phyloP scores from a whole-genome alignment of 1,140 invertebrate genomes.

The Hylaeus volcanicus region DNA sequence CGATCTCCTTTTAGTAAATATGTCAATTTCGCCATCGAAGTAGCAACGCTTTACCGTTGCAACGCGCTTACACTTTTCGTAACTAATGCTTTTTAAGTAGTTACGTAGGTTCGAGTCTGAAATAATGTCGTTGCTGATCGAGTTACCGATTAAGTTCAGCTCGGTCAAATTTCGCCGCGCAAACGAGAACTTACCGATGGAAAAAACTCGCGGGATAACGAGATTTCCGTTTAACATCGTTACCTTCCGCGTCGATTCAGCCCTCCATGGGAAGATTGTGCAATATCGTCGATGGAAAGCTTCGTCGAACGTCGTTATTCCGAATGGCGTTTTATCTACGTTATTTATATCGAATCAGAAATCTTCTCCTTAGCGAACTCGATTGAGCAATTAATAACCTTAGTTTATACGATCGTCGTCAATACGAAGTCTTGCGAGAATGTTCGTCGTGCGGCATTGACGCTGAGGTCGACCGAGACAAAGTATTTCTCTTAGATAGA shows the following conservation, averaged over 20 bases:
- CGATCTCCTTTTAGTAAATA: too few relatives aligned
- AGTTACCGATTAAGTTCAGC: conserved; percentile 6
- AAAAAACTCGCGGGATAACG: conserved; percentile 2
- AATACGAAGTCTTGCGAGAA: neutral
- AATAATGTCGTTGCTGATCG: neutral
- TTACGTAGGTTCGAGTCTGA: too few relatives aligned
- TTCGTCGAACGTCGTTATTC: neutral
- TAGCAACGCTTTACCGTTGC: too few relatives aligned
- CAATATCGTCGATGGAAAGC: neutral
- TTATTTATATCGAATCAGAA: conserved; percentile 26
- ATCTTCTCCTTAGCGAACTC: neutral
- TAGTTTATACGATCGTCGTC: neutral
- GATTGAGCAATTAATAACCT: conserved; percentile 20
- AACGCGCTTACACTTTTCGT: too few relatives aligned
- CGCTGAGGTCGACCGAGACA: neutral
- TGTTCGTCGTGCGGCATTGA: conserved; percentile 7
- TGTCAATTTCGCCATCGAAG: too few relatives aligned
- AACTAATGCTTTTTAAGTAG: too few relatives aligned
- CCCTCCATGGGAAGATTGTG: neutral
- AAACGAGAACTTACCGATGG: conserved; percentile 36
- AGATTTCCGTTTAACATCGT: conserved; percentile 26
- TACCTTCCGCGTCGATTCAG: neutral
- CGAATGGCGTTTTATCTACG: neutral
- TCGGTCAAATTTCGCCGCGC: conserved; percentile 2
- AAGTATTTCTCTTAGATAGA: neutral